Base-by-base conservation (phyloP, 2,797 vertebrate species). In the Amazona finschi region DNA sequence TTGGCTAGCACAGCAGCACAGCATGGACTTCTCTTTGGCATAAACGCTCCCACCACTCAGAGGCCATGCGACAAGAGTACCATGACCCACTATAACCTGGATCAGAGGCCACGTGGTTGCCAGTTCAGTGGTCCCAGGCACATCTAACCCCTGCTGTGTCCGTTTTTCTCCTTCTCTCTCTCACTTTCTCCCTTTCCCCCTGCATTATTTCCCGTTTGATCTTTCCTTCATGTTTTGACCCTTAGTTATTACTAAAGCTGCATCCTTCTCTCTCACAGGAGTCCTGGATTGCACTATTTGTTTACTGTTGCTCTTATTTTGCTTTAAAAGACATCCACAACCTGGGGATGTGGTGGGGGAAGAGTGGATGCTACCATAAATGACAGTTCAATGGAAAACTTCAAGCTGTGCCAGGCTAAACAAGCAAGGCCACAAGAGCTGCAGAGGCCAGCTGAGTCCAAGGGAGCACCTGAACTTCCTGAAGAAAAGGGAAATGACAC, bases 221-320 rank as follows among this genome's bases (percentile, higher is more conserved):
- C 55, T 89, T 93, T 65, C 60, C 67, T 94, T 94, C 64, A 77
- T 85, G 66, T 91, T 84, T 86, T 90, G 87, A 94, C 64, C 49
- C 5, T 85, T 74, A 64, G 30, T 55, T 94, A 76, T 82, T 86
- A 61, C 25, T 71, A 58, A 86, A 43, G 16, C 52, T 85, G 33
- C 44, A 65, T 73, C 64, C n/a, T 84, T 52, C 19, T 74, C 87
- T 96, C 77, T 93, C 94, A 87, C 71, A 87, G 78, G 83, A 94
- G 21, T 72, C 58, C 76, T 65, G 67, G 64, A 61, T 44, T 62
- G 41, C 24, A 53, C 30, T 93, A 43, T 96, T 95, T 95, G 87
- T 96, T 95, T 96, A 75, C 72, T 4, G 4, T 76, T 78, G 46
- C 62, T 83, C 25, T 76, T 60, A 53, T 57, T 90, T 75, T 66